Base-by-base conservation (phyloP, 1,140 invertebrate genomes). In the Triops cancriformis region DNA sequence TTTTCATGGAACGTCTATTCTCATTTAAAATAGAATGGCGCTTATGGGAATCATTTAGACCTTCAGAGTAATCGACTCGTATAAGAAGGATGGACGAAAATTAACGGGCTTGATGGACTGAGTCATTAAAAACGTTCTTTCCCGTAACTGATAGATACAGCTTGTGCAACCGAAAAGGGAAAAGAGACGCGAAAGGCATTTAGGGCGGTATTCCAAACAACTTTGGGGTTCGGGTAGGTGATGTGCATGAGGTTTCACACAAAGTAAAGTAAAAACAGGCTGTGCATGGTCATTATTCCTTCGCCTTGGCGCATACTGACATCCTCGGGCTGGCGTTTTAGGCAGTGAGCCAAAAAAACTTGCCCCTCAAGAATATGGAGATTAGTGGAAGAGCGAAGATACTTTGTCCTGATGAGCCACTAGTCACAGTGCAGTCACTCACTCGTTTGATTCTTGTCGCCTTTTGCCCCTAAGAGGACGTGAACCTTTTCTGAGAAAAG, bases 201-300 rank as follows among this genome's bases (percentile, higher is more conserved):
- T 64, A 64, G 51, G 51, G 51, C 51, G 14, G 51, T 64, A 23
- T 64, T 64, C 51, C 51, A 64, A 64, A 64, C 51, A 64, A 64
- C 51, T 64, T 64, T 64, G 18, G 51, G 14, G 51, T 64, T 64
- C 18, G 51, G 51, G 51, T n/a, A 23, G 51, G 23, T 64, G n/a
- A 64, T 64, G 51, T 64, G 51, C 51, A 64, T 64, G 51, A 64
- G 51, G 51, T 64, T 64, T 64, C 51, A 64, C 51, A 64, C 51
- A 64, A 64, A 64, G 51, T 64, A 64, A 64, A 64, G 51, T 64
- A 64, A 23, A 64, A 64, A 64, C 51, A 64, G 51, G 51, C 51
- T 64, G 51, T 64, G 51, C 51, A 64, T 64, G 51, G n/a, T 64
- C 51, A 64, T 64, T 64, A 64, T 64, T 64, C 51, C 51, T 64